Evolutionary conservation across 2,888 invertebrate species (phyloP), one percentile per base, ranked within the genome.

Genomic region (Melipona bicolor): DNA sequence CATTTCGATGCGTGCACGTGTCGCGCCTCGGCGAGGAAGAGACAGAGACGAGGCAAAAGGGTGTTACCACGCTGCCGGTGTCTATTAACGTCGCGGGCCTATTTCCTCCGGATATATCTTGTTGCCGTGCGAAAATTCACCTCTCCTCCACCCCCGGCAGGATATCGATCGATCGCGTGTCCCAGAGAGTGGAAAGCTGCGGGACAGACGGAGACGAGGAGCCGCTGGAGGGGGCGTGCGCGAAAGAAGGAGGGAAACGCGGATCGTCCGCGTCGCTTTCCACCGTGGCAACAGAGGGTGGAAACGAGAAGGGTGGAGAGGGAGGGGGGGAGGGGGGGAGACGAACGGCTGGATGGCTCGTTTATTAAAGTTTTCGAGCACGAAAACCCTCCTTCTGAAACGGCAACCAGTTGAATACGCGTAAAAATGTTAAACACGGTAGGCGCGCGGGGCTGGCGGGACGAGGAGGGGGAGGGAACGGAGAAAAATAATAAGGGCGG

Each of bases 81-180:
- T 88, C 89, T 89, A 91, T 91, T 91, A 91, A 90, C 86, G 90
- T 89, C 90, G 89, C 89, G 88, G 87, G 86, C 90, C 91, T 91
- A 91, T 91, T 91, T 91, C 90, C 91, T 91, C 90, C 91, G 91
- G 88, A 89, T 89, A 90, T 85, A 90, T 85, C 90, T 90, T 87
- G 91, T 91, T 91, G 91, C 92, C 87, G 92, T 92, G 91, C 90
- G 89, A 91, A 90, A 90, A 90, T 90, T 90, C 83, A 85, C 84
- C 88, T 82, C 82, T 77, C 82, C 79, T 79, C 65, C 27, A 27
- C 27, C 27, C 27, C 27, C 27, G 27, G 27, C 1, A 27, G 84
- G 82, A 85, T 87, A 87, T 88, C 90, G 90, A 90, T 90, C 90
- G 90, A 88, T 90, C 80, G 36, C 11, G 83, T 79, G 77, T 75